Evolutionary conservation across 2,113 vertebrate species (phyloP).

Genomic region (Sorex fumeus): DNA sequence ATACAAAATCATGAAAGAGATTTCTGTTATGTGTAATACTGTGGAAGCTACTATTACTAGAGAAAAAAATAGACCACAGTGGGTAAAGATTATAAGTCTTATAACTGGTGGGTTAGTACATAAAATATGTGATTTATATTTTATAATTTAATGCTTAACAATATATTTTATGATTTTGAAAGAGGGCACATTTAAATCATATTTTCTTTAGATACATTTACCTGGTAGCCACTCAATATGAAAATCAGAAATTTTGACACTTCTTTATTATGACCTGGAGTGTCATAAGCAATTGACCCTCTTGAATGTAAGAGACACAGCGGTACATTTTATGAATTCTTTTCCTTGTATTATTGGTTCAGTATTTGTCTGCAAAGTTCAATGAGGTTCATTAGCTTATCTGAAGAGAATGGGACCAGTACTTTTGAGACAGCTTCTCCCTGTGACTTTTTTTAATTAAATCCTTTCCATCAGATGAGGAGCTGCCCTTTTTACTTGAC

Average conservation of each 20-base stretch:
- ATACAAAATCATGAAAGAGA: slow-evolving; percentile 60
- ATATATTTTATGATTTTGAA: slow-evolving; percentile 59
- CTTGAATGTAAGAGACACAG: slow-evolving; percentile 76
- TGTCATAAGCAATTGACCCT: slow-evolving; percentile 72
- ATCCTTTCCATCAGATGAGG: slow-evolving; percentile 87
- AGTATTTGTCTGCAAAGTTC: slow-evolving; percentile 87
- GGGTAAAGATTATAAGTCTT: slow-evolving; percentile 75
- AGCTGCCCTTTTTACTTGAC: slow-evolving; percentile 88
- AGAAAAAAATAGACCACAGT: slow-evolving; percentile 76
- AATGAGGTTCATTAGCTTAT: slow-evolving; percentile 88
- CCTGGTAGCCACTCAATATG: neutral
- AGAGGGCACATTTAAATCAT: slow-evolving; percentile 40
- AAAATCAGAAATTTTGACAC: slow-evolving; percentile 35
- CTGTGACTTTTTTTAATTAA: slow-evolving; percentile 90
- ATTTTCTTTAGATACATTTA: slow-evolving; percentile 68
- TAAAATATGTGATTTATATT: slow-evolving; percentile 68
- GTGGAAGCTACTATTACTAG: neutral
- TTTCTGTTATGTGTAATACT: slow-evolving; percentile 71
- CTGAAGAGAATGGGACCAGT: slow-evolving; percentile 85
- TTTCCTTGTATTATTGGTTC: slow-evolving; percentile 79
- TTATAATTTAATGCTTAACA: slow-evolving; percentile 66
- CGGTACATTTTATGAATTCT: slow-evolving; percentile 71
- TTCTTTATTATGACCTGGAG: slow-evolving; percentile 43
- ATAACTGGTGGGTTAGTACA: slow-evolving; percentile 72
- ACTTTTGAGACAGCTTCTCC: slow-evolving; percentile 84